Base-by-base conservation (phyloP, 2,797 vertebrate genomes). In the Neosalanx taihuensis region DNA sequence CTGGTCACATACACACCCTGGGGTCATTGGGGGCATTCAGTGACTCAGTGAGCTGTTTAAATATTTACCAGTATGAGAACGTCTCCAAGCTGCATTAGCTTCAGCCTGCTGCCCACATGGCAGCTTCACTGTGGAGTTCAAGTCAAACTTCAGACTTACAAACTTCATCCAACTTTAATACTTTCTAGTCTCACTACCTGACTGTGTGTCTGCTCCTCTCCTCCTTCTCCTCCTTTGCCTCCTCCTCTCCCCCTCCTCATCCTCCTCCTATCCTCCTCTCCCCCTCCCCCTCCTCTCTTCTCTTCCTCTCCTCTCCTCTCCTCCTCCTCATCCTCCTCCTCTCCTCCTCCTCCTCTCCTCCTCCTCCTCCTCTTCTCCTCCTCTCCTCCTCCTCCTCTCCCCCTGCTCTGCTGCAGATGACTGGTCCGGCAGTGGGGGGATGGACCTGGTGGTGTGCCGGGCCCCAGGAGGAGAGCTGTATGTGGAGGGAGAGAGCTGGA, bases 401-500 rank as follows among this genome's bases (percentile, higher is more conserved):
- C 46, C 13, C 18, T 59, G 9, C 72, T 53, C 31, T 23, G 0
- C 71, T 80, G 46, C 64, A 94, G 93, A 94, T n/a, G 93, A 94
- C 64, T 17, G 15, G 51, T 89, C 89, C 0, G 93, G 93, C 77
- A 94, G 93, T 1, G 93, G 93, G 64, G 91, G 89, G 35, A 87
- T 89, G 88, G 93, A 94, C 77, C 88, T 93, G 88, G 91, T 91
- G 81, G 92, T 94, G 74, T 94, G 93, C 82, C 83, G 91, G 60
- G 92, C 93, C 0, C 91, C 92, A 0, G 92, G 90, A 0, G 93
- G 93, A 3, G 92, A 93, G 3, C 90, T 94, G 61, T 94, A 93
- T 1, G 88, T 94, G 81, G 93, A 94, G 72, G 93, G 93, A 13
- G 93, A 94, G 82, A 93, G 91, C n/a, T 94, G 93, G 93, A 88